Percentiles rank a stretch among this genome's conserved stretches.
phyloP scores from a whole-genome alignment of 2,888 invertebrate genomes.

The Eudasyphora cyanicolor region DNA sequence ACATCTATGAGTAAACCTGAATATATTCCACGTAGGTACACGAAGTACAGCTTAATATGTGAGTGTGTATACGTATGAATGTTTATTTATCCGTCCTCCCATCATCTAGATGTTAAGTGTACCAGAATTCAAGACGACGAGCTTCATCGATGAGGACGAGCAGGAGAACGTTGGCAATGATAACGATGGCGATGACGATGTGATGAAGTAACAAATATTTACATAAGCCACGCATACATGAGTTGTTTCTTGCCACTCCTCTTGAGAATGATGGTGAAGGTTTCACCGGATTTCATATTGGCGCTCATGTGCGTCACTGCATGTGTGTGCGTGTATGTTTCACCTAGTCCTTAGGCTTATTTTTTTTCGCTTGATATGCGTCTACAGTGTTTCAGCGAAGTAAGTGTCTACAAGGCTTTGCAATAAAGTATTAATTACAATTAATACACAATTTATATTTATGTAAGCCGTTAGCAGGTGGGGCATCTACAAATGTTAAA shows the following conservation, averaged over 20 bases:
- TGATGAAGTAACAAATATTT: slow-evolving; percentile 48
- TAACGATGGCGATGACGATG: not conserved
- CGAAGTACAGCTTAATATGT: not conserved
- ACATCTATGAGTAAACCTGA: not conserved
- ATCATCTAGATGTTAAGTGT: slow-evolving; percentile 17
- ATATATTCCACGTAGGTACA: not conserved
- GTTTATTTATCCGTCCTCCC: slow-evolving; percentile 15
- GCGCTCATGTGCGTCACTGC: not conserved
- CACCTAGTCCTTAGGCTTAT: not conserved
- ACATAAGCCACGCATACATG: slow-evolving; percentile 20
- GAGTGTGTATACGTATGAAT: not conserved
- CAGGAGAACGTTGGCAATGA: not conserved
- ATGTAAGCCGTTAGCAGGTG: no score
- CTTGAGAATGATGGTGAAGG: not conserved
- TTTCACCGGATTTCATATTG: not conserved
- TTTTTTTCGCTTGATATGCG: not conserved
- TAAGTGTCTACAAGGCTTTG: no score
- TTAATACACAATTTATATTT: no score
- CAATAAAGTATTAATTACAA: no score
- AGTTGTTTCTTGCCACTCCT: not conserved
- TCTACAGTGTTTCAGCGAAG: no score
- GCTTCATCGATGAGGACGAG: not conserved
- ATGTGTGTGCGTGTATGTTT: not conserved
- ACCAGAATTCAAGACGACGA: slow-evolving; percentile 27
- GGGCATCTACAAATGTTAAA: no score